Conservation (phyloP, 2,113 vertebrate genomes). For the Heptranchias perlo region DNA sequence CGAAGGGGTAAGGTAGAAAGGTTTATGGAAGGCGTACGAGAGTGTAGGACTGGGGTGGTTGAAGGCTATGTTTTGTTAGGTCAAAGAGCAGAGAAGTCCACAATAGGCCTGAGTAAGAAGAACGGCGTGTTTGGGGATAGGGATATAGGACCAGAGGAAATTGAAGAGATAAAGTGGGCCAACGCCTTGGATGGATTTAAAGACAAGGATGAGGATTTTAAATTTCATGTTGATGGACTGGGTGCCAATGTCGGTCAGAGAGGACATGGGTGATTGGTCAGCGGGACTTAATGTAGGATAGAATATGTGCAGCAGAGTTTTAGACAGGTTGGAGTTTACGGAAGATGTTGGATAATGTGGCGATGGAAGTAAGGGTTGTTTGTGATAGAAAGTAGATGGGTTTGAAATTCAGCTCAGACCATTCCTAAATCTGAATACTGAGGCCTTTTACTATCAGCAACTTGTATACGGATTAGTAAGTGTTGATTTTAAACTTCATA, state of each 20-base stretch:
- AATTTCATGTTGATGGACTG: neutral
- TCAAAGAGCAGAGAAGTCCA: neutral
- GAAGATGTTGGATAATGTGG: neutral
- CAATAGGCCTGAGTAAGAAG: neutral
- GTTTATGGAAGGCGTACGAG: neutral
- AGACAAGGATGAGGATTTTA: neutral
- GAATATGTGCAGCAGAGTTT: neutral
- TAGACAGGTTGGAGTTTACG: neutral
- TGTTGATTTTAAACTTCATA: neutral
- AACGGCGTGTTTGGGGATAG: neutral
- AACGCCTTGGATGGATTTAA: neutral
- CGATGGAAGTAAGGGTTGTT: neutral
- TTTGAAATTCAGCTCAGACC: neutral
- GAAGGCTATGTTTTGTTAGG: neutral
- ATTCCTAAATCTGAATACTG: neutral
- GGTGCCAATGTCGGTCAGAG: neutral
- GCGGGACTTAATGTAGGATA: neutral
- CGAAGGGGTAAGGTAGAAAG: neutral
- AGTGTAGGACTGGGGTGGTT: neutral
- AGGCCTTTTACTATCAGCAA: neutral
- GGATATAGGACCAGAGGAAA: neutral
- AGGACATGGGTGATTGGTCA: neutral
- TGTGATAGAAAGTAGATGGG: neutral
- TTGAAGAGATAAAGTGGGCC: neutral
- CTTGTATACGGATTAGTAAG: neutral